Evolutionary conservation across 53 echinoderm and acorn worm species (phyloP), one percentile per base, ranked within the genome.

Genomic region (Astropecten irregularis): DNA sequence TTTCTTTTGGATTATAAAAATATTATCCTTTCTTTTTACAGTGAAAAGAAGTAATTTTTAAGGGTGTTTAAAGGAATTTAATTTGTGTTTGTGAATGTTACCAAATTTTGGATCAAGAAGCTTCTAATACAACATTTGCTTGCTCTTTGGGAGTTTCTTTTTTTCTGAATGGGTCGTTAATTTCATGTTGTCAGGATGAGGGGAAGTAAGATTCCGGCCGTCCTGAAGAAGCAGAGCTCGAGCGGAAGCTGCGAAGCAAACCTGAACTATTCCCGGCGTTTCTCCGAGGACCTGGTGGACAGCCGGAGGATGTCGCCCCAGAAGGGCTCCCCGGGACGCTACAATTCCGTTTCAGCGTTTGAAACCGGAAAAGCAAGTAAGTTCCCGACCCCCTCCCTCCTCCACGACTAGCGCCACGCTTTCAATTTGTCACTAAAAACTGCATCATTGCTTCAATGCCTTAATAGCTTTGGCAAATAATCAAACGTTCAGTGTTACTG

Each of bases 221-320:
- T 62, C 0, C 76, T 85, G 2, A 63, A 76, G 38, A 74, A 66
- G 39, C 53, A 64, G 35, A 48, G 60, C 11, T 65, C 71, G 0
- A 65, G 88, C 25, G 83, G 88, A 32, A 88, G 88, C 69, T 87
- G 88, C 26, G 88, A 88, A 55, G 88, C 88, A 0, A 83, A 82
- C 23, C 83, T 88, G 0, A 84, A 69, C 56, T 85, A 76, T 44
- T 71, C 82, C 23, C 71, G 88, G 16, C 67, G 82, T 40, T 73
- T 49, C 52, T 73, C 73, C 1, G 88, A 88, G 42, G 88, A 88
- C 66, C 20, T 37, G 15, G 53, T 31, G 38, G 73, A 82, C 40
- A 76, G 89, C 28, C 59, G 84, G 10, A 74, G 76, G 30, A 76
- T 84, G 9, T 89, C 89, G 25, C 89, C 89, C 3, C 72, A 74